Base-by-base conservation (phyloP, 2,797 vertebrate species). In the Sebastes flavidus region DNA sequence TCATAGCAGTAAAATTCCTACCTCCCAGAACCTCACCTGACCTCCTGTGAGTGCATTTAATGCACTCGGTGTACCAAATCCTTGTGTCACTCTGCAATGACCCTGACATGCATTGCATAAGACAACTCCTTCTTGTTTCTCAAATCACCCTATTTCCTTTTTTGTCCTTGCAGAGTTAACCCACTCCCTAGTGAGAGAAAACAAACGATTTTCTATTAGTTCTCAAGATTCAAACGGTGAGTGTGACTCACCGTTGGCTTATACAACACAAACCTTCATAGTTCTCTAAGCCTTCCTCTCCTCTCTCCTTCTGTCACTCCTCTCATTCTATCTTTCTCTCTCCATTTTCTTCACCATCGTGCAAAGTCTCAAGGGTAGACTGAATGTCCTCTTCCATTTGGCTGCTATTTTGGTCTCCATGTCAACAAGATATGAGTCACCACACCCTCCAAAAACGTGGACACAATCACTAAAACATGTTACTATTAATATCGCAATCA, bases 371-470 rank as follows among this genome's bases (percentile, higher is more conserved):
- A 94, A 92, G 92, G 90, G 92, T 93, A 90, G 87, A 91, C 87
- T 88, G 75, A 92, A 90, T 89, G 93, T 92, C 93, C 93, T 95
- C 92, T 90, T 95, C 88, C 93, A 94, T 93, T 94, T 89, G 83
- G 83, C 83, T 87, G 87, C 91, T 94, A 94, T 95, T 95, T 93
- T 83, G 78, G 92, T 93, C 90, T 90, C 91, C 88, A 94, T 92
- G 88, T 95, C 92, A 94, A 93, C 90, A 92, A 90, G 87, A 92
- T 89, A 90, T 94, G 94, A 95, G 90, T 94, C 94, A 95, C 87
- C 86, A 90, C 82, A 87, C 85, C 86, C 89, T 83, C 80, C 80
- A 83, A 87, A 92, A 87, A 87, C 62, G 82, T 91, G 87, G 77
- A 87, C 87, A 81, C 88, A 84, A 88, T 92, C 87, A 77, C 79